phyloP scores from a whole-genome alignment of 2,888 invertebrate species.

The Hyles lineata region DNA sequence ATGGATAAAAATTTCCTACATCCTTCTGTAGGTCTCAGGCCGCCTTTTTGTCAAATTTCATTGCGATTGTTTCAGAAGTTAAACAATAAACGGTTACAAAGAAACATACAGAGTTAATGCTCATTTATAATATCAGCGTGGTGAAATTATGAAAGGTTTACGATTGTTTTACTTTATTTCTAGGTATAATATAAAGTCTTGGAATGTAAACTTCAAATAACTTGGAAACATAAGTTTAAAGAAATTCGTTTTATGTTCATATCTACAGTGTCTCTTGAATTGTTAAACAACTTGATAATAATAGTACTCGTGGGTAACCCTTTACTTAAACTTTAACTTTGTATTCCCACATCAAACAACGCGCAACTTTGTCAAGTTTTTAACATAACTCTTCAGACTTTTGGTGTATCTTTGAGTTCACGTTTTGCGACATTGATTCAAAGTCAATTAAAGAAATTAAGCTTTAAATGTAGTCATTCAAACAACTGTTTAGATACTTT shows the following conservation, averaged over 20 bases:
- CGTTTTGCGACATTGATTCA: conserved; percentile 44
- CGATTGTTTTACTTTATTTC: neutral
- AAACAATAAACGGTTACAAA: too few species aligned
- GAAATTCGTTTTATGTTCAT: conserved; percentile 12
- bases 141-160: neutral
- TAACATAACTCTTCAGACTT: conserved; percentile 48
- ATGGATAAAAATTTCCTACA: too few species aligned
- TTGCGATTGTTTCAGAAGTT: too few species aligned
- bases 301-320: conserved; percentile 23
- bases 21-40: too few species aligned
- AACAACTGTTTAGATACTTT: conserved; percentile 37
- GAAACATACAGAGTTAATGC: too few species aligned
- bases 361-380: conserved; percentile 49
- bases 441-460: conserved; percentile 39
- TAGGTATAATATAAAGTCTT: neutral
- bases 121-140: too few species aligned
- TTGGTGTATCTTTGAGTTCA: conserved; percentile 45
- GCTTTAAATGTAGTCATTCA: conserved; percentile 22
- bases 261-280: conserved; percentile 18
- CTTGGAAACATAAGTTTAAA: conserved; percentile 10
- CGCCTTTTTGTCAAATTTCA: too few species aligned
- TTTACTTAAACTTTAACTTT: conserved; percentile 41
- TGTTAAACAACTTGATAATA: conserved; percentile 24
- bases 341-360: conserved; percentile 48
- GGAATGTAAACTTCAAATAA: neutral